phyloP scores from a whole-genome alignment of 1,140 invertebrate genomes.

The Drosophila suzukii region DNA sequence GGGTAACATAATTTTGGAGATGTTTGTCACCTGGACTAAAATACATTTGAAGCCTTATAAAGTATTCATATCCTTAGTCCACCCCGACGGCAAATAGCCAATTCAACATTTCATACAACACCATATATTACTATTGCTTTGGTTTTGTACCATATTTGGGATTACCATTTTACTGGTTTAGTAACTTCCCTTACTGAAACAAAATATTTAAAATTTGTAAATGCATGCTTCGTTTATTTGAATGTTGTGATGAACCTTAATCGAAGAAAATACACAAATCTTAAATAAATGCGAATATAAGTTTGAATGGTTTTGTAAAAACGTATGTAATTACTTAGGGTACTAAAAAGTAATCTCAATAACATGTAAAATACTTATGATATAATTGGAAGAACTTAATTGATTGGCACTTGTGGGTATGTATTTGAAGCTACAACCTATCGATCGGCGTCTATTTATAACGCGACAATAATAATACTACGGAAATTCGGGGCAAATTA shows the following conservation, averaged over 20 bases:
- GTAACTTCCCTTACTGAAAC: neutral
- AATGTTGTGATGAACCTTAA: constrained; percentile 31
- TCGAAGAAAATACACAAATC: constrained; percentile 16
- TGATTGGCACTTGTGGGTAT: constrained; percentile 71
- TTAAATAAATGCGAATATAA: neutral
- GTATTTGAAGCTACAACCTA: constrained; percentile 63
- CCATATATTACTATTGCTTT: too few species aligned
- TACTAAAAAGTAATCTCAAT: constrained; percentile 24
- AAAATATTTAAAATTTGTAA: constrained; percentile 1
- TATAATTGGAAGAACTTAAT: constrained; percentile 65
- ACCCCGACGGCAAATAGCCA: too few species aligned
- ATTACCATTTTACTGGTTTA: too few species aligned
- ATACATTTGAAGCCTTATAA: too few species aligned
- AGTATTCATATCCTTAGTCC: too few species aligned
- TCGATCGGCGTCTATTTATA: constrained; percentile 27
- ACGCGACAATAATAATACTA: constrained; percentile 56
- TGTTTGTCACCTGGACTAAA: too few species aligned
- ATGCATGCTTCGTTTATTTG: constrained; percentile 45
- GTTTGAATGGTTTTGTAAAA: neutral
- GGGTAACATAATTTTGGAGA: too few species aligned
- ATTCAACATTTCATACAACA: too few species aligned
- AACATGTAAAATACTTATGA: constrained; percentile 25
- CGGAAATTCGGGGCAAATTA: constrained; percentile 13
- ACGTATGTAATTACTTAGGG: neutral
- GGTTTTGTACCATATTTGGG: too few species aligned